These are phyloP conservation scores for Lasioglossum leucozonium DNA, from an alignment of 2,888 invertebrate genomes.

Conservation along the genomic window DNA sequence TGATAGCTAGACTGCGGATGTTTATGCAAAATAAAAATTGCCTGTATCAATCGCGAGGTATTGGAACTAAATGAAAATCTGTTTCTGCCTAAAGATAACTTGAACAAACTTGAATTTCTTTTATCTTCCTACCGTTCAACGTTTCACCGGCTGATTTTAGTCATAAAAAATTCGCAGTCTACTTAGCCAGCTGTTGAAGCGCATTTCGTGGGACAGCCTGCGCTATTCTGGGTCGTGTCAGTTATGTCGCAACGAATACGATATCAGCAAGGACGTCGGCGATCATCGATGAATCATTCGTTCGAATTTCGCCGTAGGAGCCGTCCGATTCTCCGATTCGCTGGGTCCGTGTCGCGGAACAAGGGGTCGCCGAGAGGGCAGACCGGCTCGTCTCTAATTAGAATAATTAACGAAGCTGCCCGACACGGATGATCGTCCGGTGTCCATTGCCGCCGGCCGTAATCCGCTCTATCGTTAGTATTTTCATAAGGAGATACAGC, in stretches of 20 bases:
- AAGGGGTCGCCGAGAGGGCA: constrained; percentile 57
- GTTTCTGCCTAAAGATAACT: too few species aligned
- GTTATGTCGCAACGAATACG: neutral
- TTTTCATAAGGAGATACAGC: constrained; percentile 55
- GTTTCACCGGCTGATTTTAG: neutral
- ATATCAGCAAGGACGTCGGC: neutral
- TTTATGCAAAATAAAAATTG: too few species aligned
- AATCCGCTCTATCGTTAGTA: constrained; percentile 28
- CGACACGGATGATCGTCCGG: constrained; percentile 53
- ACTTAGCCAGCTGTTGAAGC: neutral
- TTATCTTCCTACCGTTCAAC: neutral
- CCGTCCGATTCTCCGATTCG: neutral
- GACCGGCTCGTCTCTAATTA: constrained; percentile 68
- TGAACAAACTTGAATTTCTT: neutral
- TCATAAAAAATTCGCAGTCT: neutral
- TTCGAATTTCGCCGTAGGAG: neutral
- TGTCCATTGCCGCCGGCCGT: constrained; percentile 45
- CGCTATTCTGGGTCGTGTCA: neutral
- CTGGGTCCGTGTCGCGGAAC: constrained; percentile 4
- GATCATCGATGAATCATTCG: neutral
- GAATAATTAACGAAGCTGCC: constrained; percentile 73
- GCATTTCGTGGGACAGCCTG: neutral
- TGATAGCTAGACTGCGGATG: too few species aligned
- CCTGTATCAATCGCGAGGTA: too few species aligned
- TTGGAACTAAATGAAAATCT: too few species aligned